Evolutionary conservation across 2,888 invertebrate species (phyloP).

Genomic region (Tiliacea aurago): DNA sequence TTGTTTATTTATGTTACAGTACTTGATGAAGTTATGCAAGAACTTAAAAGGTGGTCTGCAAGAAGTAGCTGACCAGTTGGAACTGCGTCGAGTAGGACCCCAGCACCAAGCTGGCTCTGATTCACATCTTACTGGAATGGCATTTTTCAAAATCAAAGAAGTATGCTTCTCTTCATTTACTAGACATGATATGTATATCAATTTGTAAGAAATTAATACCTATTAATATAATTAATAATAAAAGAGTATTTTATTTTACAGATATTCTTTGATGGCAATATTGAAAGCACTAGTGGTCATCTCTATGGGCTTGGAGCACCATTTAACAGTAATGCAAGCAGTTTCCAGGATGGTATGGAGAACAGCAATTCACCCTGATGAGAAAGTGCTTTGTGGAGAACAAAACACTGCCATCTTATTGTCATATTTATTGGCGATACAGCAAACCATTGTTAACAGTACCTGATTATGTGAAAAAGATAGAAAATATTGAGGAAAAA

Average conservation of each 20-base stretch:
- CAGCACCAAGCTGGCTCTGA: conserved; percentile 99
- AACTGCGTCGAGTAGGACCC: conserved; percentile 97
- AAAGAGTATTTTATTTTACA: conserved; percentile 80
- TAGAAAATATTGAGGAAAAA: conserved; percentile 46
- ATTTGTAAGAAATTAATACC: background rate
- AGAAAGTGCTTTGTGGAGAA: conserved; percentile 57
- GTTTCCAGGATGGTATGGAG: conserved; percentile 92
- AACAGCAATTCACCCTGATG: conserved; percentile 91
- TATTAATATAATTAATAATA: no score
- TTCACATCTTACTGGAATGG: conserved; percentile 98
- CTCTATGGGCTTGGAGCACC: conserved; percentile 98
- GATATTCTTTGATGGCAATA: conserved; percentile 99
- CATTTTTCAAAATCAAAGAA: conserved; percentile 94
- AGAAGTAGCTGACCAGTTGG: conserved; percentile 98
- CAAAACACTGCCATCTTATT: conserved; percentile 64
- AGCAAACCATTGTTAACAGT: conserved; percentile 47
- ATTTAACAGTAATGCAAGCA: conserved; percentile 94
- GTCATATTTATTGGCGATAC: conserved; percentile 68
- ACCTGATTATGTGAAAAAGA: conserved; percentile 59
- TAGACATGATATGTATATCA: background rate
- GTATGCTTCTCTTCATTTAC: conserved; percentile 58
- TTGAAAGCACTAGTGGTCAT: conserved; percentile 99
- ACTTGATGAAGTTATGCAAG: conserved; percentile 99
- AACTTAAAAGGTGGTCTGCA: conserved; percentile 99
- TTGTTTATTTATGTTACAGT: conserved; percentile 91